phyloP scores from a whole-genome alignment of 1,140 invertebrate species.

The Panagrolaimus sp. region DNA sequence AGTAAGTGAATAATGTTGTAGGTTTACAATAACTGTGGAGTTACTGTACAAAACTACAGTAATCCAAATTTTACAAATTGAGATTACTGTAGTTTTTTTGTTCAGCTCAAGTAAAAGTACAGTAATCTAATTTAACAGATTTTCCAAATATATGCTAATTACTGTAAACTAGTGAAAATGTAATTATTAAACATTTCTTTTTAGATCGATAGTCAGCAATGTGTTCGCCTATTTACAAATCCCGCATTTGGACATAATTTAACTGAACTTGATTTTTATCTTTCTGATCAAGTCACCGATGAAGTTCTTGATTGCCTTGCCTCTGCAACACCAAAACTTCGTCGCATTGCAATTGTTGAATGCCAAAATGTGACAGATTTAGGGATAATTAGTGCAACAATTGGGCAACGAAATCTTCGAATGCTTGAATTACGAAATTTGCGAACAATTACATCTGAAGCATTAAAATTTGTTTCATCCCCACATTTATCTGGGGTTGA shows the following conservation, averaged over 20 bases:
- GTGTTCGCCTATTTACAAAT: slow-evolving; percentile 33
- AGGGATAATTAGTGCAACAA: background rate
- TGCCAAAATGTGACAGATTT: slow-evolving; percentile 50
- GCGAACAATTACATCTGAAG: slow-evolving; percentile 43
- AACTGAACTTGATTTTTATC: slow-evolving; percentile 45
- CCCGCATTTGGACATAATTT: slow-evolving; percentile 38
- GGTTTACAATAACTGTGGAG: background rate
- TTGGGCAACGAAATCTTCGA: background rate
- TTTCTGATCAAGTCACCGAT: slow-evolving; percentile 55
- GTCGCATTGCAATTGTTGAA: slow-evolving; percentile 51
- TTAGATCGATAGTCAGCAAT: slow-evolving; percentile 31
- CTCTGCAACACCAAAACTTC: slow-evolving; percentile 33
- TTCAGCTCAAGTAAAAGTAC: background rate
- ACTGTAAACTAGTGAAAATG: background rate
- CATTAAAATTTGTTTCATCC: slow-evolving; percentile 41
- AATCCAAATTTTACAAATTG: slow-evolving; percentile 20
- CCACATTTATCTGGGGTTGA: slow-evolving; percentile 44
- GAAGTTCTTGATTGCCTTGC: slow-evolving; percentile 39
- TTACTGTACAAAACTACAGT: slow-evolving; percentile 2
- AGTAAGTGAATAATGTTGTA: slow-evolving; percentile 29
- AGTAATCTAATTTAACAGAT: slow-evolving; percentile 11
- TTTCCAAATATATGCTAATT: slow-evolving; percentile 17
- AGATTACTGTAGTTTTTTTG: background rate
- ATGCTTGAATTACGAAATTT: slow-evolving; percentile 45
- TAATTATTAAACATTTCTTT: slow-evolving; percentile 12